Evolutionary conservation across 1,140 invertebrate genomes (phyloP), one percentile per base, ranked within the genome.

Genomic region (Polyergus mexicanus): DNA sequence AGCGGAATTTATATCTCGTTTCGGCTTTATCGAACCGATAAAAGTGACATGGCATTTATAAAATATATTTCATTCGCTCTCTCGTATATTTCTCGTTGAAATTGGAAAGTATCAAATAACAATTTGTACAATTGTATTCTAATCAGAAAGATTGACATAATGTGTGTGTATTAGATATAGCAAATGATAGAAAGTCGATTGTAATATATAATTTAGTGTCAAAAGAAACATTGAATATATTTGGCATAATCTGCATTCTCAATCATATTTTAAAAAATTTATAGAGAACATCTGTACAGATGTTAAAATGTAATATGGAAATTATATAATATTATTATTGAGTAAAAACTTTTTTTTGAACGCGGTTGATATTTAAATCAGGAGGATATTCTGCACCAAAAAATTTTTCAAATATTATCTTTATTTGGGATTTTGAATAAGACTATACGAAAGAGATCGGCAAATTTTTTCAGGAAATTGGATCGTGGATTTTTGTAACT

Each of bases 401-500:
- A 32, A 32, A 32, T 32, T 32, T 32, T 32, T 32, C 0, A 32
- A 32, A 32, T 32, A 32, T 32, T 32, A 2, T 32, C 3, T 32
- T 32, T 32, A 4, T 32, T 3, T 32, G 1, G 32, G 3, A 32
- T 32, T 32, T 32, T 32, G 32, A 32, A 32, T 32, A 32, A 32
- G 32, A 32, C n/a, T n/a, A 32, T 32, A 32, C 32, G 32, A 3
- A 32, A 32, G 3, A 32, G 3, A 32, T 32, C 32, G 3, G 32
- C 1, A 3, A 32, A 32, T 32, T 32, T 32, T 32, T 32, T n/a
- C n/a, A 54, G 60, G 54, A 25, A 19, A 19, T 11, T 62, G 19
- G 11, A 19, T 11, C 11, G 38, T 35, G 19, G 78, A 44, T 47
- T 83, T 83, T 72, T 72, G 78, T 72, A 83, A 83, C 63, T 68